Evolutionary conservation across 64 coral and sea anemone genomes (phyloP).

Genomic region (Montipora sp.): DNA sequence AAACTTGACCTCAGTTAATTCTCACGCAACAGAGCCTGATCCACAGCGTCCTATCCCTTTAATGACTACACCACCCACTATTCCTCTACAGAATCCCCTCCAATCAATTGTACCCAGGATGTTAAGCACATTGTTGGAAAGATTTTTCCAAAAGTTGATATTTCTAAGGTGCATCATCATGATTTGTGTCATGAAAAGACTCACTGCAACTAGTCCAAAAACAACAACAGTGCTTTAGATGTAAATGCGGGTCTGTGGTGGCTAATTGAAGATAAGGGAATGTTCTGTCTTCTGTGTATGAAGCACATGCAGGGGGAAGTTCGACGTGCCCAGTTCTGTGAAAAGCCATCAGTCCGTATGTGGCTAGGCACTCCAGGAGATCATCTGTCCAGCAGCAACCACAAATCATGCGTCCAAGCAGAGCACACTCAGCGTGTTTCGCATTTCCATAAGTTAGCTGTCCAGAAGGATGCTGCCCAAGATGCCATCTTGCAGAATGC

Average conservation of each 20-base stretch:
- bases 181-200: slow-evolving; percentile 16
- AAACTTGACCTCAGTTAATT: neutral
- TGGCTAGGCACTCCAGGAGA: neutral
- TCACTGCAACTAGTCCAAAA: slow-evolving; percentile 3
- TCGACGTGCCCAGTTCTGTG: neutral
- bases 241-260: slow-evolving; percentile 3
- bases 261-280: neutral
- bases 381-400: slow-evolving; percentile 4
- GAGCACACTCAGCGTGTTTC: neutral
- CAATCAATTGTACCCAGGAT: neutral
- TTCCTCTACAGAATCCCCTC: neutral
- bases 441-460: neutral
- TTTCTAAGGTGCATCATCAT: slow-evolving; percentile 20
- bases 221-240: slow-evolving; percentile 15
- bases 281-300: slow-evolving; percentile 40
- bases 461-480: neutral
- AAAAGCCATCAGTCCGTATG: neutral
- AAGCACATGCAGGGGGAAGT: slow-evolving; percentile 28
- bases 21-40: slow-evolving; percentile 1
- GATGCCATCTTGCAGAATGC: neutral
- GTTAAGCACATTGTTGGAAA: neutral
- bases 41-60: neutral
- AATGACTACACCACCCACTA: neutral
- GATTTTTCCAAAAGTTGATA: neutral
- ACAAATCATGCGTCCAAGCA: neutral